Evolutionary conservation across 2,888 invertebrate species (phyloP).

Genomic region (Ophonus ardosiacus): DNA sequence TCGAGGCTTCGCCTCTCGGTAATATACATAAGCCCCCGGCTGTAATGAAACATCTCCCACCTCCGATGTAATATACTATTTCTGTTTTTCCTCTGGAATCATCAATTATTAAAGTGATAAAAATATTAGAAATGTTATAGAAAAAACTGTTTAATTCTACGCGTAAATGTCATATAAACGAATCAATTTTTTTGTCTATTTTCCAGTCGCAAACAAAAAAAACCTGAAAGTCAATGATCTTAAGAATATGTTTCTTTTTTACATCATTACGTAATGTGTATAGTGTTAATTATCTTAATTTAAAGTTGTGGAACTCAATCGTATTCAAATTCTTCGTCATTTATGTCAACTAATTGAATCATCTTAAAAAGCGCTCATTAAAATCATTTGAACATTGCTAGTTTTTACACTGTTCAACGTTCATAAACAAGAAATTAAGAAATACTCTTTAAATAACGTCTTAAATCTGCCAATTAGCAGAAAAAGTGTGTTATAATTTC

Average conservation of each 20-base stretch:
- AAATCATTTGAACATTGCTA: slow-evolving; percentile 21
- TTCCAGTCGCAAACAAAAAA: slow-evolving; percentile 25
- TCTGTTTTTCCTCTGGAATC: no score
- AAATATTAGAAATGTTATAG: neutral
- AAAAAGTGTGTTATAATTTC: slow-evolving; percentile 48
- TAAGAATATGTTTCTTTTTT: slow-evolving; percentile 37
- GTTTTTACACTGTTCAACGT: slow-evolving; percentile 3
- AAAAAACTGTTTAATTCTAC: slow-evolving; percentile 22
- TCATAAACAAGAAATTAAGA: slow-evolving; percentile 40
- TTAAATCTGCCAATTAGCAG: slow-evolving; percentile 32
- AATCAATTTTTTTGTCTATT: slow-evolving; percentile 7
- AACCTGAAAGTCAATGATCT: slow-evolving; percentile 42
- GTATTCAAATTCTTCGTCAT: slow-evolving; percentile 28
- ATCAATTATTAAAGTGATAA: no score
- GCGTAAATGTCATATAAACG: slow-evolving; percentile 41
- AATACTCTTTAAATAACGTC: slow-evolving; percentile 1
- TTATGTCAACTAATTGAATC: slow-evolving; percentile 32
- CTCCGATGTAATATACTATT: no score
- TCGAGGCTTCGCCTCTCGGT: no score
- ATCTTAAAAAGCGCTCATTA: slow-evolving; percentile 24
- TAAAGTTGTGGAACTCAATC: slow-evolving; percentile 24
- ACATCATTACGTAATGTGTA: slow-evolving; percentile 46
- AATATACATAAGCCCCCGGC: no score
- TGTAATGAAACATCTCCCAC: no score
- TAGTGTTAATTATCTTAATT: slow-evolving; percentile 53